Base-by-base conservation (phyloP, 2,113 vertebrate species). In the Gambusia affinis region DNA sequence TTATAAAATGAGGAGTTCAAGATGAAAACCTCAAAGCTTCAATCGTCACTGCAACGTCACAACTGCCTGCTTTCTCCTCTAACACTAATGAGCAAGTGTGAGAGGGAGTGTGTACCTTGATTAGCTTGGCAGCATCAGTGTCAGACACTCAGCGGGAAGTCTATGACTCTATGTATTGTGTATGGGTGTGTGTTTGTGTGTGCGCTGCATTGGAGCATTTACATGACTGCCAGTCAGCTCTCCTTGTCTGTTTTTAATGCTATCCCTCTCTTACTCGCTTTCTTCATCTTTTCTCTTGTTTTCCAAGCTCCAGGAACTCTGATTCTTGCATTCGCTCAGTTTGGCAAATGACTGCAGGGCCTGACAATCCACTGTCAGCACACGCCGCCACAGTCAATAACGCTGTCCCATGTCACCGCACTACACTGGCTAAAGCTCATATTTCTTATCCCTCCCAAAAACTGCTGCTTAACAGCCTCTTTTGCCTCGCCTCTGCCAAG, bases 351-450 rank as follows among this genome's bases (percentile, higher is more conserved):
- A 89, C 92, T 91, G 88, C 86, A 88, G 88, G 88, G 85, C 79
- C 85, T 90, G 90, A 90, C 91, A 89, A 90, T 91, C 91, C 92
- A 91, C 78, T 91, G 92, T 91, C 92, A 90, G 90, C 90, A 79
- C 61, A 83, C 80, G 47, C 82, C 82, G 86, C 87, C 88, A 90
- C 90, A 91, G 90, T 93, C 90, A 89, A 93, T 90, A 92, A 91
- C 88, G 14, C 89, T 92, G 92, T 92, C 88, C 89, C 89, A 64
- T 90, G 89, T 92, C 89, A 82, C 87, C 70, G 79, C 92, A 79
- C 92, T 70, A 89, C 92, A 84, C 89, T 90, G 92, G 86, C 88
- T 91, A 93, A 92, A 92, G 88, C 92, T 88, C 89, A 89, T 88
- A 85, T 87, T 87, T 92, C 82, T 90, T 87, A 91, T 91, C 84